Percentiles rank a stretch among this genome's conserved stretches.
phyloP scores from a whole-genome alignment of 2,113 vertebrate genomes.

The Pterophyllum scalare region DNA sequence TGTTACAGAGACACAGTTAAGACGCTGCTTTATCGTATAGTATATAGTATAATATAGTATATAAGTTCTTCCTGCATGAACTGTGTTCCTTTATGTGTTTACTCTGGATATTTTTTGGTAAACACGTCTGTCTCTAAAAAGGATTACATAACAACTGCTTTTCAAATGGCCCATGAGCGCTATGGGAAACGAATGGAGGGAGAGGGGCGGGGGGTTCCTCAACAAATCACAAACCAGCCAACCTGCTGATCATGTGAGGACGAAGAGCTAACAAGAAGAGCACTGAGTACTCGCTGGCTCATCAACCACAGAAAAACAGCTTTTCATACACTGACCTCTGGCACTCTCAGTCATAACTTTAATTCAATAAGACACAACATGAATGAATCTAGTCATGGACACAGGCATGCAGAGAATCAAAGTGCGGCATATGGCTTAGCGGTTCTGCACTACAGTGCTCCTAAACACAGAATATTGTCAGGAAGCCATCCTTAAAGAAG shows the following conservation, averaged over 20 bases:
- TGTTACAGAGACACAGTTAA: neutral
- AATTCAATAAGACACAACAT: slow-evolving; percentile 58
- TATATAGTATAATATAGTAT: too few species aligned
- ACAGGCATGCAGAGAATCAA: slow-evolving; percentile 1
- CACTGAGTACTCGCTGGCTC: neutral
- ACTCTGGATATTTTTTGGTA: neutral
- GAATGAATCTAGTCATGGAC: slow-evolving; percentile 21
- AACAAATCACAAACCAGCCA: slow-evolving; percentile 13
- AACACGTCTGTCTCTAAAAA: neutral
- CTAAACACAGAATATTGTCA: neutral
- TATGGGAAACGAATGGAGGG: neutral
- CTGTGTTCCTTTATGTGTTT: neutral
- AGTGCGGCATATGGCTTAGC: neutral
- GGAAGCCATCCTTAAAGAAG: neutral
- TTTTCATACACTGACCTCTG: slow-evolving; percentile 43
- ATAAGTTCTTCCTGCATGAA: neutral
- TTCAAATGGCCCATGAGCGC: neutral
- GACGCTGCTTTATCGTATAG: neutral
- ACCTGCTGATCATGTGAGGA: slow-evolving; percentile 34
- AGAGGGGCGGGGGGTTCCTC: neutral
- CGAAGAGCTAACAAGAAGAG: neutral
- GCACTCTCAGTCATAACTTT: slow-evolving; percentile 44
- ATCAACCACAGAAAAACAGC: neutral
- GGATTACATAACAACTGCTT: slow-evolving; percentile 8
- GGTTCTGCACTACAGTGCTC: slow-evolving; percentile 22